Conservation (phyloP, 2,113 vertebrate species). For the Noturus placidus region DNA sequence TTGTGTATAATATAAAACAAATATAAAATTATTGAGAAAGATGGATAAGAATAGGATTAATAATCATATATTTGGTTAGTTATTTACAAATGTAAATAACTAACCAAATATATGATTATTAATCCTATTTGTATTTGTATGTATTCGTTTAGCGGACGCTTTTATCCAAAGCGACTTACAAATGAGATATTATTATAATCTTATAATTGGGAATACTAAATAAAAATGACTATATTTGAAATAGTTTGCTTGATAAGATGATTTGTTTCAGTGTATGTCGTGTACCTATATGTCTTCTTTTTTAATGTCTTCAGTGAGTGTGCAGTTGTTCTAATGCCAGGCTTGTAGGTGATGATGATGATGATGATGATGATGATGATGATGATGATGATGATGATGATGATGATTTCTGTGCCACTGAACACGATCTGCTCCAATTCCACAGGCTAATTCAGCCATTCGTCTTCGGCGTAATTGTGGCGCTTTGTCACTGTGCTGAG, state of each 20-base stretch:
- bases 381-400: conserved; percentile 56
- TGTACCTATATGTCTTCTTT: conserved; percentile 32
- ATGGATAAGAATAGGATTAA: no score
- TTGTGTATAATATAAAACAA: no score
- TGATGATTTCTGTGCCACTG: conserved; percentile 75
- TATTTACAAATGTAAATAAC: no score
- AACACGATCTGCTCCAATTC: conserved; percentile 73
- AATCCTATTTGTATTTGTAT: no score
- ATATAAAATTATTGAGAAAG: no score
- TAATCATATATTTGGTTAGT: no score
- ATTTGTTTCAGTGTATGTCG: neutral
- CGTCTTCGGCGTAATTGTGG: conserved; percentile 76
- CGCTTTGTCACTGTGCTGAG: conserved; percentile 74
- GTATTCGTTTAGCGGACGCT: no score
- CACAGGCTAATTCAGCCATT: conserved; percentile 77
- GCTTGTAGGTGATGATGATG: conserved; percentile 51
- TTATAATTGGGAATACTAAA: neutral
- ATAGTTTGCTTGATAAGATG: neutral
- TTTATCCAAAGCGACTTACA: no score
- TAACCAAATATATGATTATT: no score
- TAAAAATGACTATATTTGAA: neutral
- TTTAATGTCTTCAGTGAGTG: conserved; percentile 56
- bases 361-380: conserved; percentile 2
- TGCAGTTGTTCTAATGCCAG: conserved; percentile 70
- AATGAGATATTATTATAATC: no score